Evolutionary conservation across 2,888 invertebrate genomes (phyloP), one percentile per base, ranked within the genome.

Genomic region (Hydrotaea diabolus): DNA sequence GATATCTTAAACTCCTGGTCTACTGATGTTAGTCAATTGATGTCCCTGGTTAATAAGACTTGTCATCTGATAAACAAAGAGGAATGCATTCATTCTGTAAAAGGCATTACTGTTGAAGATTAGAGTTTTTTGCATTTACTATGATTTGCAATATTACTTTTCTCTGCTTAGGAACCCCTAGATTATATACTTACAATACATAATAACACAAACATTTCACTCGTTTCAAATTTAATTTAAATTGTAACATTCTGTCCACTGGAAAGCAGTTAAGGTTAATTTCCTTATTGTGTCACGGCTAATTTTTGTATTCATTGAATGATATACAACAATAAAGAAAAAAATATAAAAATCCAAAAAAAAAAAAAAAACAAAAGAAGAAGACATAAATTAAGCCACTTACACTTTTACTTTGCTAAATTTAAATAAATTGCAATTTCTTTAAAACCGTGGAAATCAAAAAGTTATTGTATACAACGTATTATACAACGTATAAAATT

Each of bases 1-100:
- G 98, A 98, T 89, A 95, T 98, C 31, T 94, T 99, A 72, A 99
- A 99, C 92, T 97, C 98, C 88, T 99, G 99, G 99, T 96, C 98
- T 0, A 95, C 95, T 87, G 98, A 97, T 90, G 94, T 98, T 36
- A 96, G 97, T 88, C 95, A 96, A 23, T 93, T 99, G 77, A 99
- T 99, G 99, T 95, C 96, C 83, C 94, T 98, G 66, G 97, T 99
- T 43, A 98, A 98, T 93, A 97, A 98, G 92, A 98, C 98, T 0
- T 98, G 98, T 64, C 99, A 99, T 93, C 94, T 99, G 83, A 99
- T 99, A 91, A 99, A 99, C 93, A 99, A 99, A 91, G 99, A 99
- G 92, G 98, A 99, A 92, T 96, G 96, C 87, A 95, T 96, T 76
- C 92, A 92, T 87, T 91, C 91, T 5, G 91, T 92, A 31, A 89